These are phyloP conservation scores for Caenorhabditis wallacei DNA, from an alignment of 2,888 invertebrate genomes.

Conservation along the genomic window DNA sequence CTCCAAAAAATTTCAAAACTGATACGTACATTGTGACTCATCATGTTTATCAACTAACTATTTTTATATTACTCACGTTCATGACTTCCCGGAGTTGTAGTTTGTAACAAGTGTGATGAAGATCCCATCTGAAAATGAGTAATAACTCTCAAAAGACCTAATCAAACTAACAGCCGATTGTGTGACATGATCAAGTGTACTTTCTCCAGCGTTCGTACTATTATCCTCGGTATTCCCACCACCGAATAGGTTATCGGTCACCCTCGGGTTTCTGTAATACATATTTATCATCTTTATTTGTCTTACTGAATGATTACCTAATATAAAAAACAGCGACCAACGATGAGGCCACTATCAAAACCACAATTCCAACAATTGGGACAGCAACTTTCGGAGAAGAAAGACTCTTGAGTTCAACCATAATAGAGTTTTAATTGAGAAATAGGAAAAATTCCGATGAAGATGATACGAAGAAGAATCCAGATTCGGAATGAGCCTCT, in stretches of 20 bases:
- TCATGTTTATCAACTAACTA: conserved; percentile 7
- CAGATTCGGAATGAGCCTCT: conserved; percentile 32
- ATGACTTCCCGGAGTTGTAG: conserved; percentile 28
- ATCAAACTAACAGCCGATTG: conserved; percentile 22
- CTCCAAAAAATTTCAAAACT: conserved; percentile 8
- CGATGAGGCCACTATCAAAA: conserved; percentile 62
- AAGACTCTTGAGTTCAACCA: conserved; percentile 65
- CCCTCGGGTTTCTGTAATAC: conserved; percentile 47
- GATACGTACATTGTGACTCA: conserved; percentile 9
- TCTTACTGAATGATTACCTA: conserved; percentile 36
- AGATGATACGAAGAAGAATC: neutral
- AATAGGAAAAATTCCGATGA: neutral
- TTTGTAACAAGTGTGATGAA: conserved; percentile 4
- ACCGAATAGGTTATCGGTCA: conserved; percentile 52
- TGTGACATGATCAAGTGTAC: conserved; percentile 24
- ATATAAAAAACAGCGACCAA: conserved; percentile 70
- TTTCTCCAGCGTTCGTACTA: neutral
- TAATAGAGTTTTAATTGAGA: conserved; percentile 14
- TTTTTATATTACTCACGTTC: conserved; percentile 20
- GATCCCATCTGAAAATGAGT: conserved; percentile 13
- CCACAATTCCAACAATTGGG: conserved; percentile 61
- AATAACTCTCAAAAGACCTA: too few relatives aligned
- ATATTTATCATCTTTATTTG: neutral
- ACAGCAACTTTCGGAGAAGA: conserved; percentile 68
- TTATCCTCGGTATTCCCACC: conserved; percentile 21